Evolutionary conservation across 2,113 vertebrate species (phyloP), one percentile per base, ranked within the genome.

Genomic region (Tetraodon nigroviridis): DNA sequence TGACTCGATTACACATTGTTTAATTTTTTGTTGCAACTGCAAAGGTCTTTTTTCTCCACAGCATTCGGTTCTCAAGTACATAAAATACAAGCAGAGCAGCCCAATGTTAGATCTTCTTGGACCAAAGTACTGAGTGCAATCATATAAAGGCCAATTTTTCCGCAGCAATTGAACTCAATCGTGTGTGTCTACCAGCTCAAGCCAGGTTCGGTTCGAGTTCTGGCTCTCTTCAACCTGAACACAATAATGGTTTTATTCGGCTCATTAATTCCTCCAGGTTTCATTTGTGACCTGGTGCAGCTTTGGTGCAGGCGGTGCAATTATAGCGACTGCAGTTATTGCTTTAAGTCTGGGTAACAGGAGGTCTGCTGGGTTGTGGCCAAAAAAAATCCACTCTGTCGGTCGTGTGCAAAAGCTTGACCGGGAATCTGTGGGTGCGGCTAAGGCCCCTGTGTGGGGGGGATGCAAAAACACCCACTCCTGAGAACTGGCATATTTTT

Each of bases 211-310:
- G 58, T 15, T 46, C 44, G 44, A 13, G 29, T 16, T 56, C 8
- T 45, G 29, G 40, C 44, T 17, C 46, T 19, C 41, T 55, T 21
- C 27, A 64, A 48, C 20, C 17, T 45, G 29, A 69, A 51, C 51
- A 52, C 44, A 54, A 65, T 37, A 61, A 20, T 10, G 18, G 14
- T 47, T 73, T 70, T 48, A 66, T 73, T 51, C 61, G 46, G 14
- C 54, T 60, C 55, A 49, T 61, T 58, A 55, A 59, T 27, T 51
- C 45, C 45, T 56, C 1, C 29, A 51, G 1, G 55, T 67, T 44
- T 6, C 51, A 49, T 61, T 69, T 75, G 57, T 0, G 3, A 64
- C 51, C 29, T 65, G 45, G 41, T 55, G 13, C 2, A 66, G n/a
- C 20, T 21, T 41, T 32, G 51, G 62, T 22, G 22, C 51, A n/a